Evolutionary conservation across 2,113 vertebrate species (phyloP), one percentile per base, ranked within the genome.

Genomic region (Clinocottus analis): DNA sequence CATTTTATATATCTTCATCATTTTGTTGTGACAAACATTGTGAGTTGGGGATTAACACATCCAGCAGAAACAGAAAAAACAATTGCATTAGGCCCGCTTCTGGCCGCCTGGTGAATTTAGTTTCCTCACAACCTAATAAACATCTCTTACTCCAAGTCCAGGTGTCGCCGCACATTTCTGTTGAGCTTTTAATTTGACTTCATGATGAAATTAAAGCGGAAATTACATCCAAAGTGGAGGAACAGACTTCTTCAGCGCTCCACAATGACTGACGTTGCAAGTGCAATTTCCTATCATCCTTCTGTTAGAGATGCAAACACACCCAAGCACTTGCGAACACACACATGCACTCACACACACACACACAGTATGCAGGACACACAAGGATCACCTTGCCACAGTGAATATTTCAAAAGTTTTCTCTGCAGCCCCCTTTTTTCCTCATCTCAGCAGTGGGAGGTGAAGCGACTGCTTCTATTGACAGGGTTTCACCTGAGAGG

Each of bases 361-460:
- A 31, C 23, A n/a, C 21, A 51, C 45, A 51, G 49, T 37, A 63
- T 55, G 5, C 1, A 1, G 17, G 27, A 37, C 70, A 51, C 2
- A 43, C 47, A 39, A 5, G 80, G 23, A 62, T 63, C 35, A 23
- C 79, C 69, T 58, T 68, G 76, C 39, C 53, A 35, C 49, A 70
- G 45, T 86, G 56, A 84, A 84, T 83, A 37, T 82, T 83, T 85
- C 65, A 83, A 41, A 74, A 82, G 61, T 80, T 33, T 76, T 75
- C 83, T 68, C 85, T 60, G 72, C 75, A 82, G 35, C 61, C 68
- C 68, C 27, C 43, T 80, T 66, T 66, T 43, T 79, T 56, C 73
- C 58, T 64, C 59, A 25, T 59, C 62, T 64, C 60, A 43, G 51
- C 62, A 6, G 56, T 60, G 53, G 69, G 80, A 72, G 56, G 62